Evolutionary conservation across 2,113 vertebrate genomes (phyloP), one percentile per base, ranked within the genome.

Genomic region (Eidolon helvum): DNA sequence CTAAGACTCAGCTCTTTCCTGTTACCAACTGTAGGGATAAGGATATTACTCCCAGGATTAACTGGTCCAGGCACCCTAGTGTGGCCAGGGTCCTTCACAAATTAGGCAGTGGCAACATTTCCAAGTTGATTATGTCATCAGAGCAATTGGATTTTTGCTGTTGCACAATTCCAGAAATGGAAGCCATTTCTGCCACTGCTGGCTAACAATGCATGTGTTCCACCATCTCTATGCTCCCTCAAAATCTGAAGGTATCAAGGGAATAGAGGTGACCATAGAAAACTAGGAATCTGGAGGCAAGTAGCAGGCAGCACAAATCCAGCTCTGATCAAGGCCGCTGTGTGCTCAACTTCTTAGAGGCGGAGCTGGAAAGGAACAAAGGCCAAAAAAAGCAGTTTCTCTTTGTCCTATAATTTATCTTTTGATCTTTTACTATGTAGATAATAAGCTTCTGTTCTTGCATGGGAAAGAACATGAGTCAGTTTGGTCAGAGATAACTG

Each of bases 371-470:
- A 90, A 80, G 63, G n/a, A 72, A 43, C 72, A 93, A 93, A 91
- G 8, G 7, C 9, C 4, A 91, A 55, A 71, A 59, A 12, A 30
- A 50, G 30, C 48, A 11, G 43, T 82, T 40, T 40, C 7, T 75
- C 72, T 85, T 18, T 72, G 75, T 59, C 24, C 55, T 96, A 59
- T 83, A 35, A 96, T 61, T 92, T 61, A 48, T 1, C 77, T 90
- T 95, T 91, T 95, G n/a, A 77, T 78, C 53, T 95, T 90, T 77
- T 48, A 87, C 38, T 48, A 72, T 26, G 28, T 28, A 96, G 38
- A 87, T 22, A 63, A 35, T 71, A 94, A 87, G 85, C 59, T 53
- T 57, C 69, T 69, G 48, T 68, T 96, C 43, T 92, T 78, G 33
- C 53, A 53, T 12, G 33, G 40, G 35, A 90, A 79, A 69, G 48